Base-by-base conservation (phyloP, 64 coral and sea anemone genomes). In the Montipora cactus region DNA sequence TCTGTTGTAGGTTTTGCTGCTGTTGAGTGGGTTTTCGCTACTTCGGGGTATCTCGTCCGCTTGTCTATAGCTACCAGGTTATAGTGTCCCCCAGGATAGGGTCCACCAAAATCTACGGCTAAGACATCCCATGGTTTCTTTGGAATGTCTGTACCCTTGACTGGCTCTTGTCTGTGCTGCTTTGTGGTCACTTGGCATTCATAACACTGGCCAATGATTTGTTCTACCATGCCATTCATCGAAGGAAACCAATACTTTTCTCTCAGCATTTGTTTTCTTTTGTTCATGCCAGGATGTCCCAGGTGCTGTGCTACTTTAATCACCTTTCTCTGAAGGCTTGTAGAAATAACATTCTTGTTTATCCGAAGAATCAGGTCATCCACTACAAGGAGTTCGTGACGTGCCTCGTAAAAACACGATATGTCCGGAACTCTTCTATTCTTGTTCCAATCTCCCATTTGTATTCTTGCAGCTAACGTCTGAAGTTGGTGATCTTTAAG, bases 241-340 rank as follows among this genome's bases (percentile, higher is more conserved):
- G 21, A 64, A 1, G 88, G 88, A 49, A 90, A 79, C 88, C 88
- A 90, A 59, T 76, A 64, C 74, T 89, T 89, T 12, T 61, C 74
- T 78, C 74, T 78, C 10, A 89, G 75, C 92, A 93, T 88, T 13
- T 93, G 83, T n/a, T 88, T 93, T 67, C 61, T 88, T 50, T 88
- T 93, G 66, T 77, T 67, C 48, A 71, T 88, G 19, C 76, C 28
- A 20, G 81, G 77, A 21, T 88, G 84, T 69, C 64, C 92, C 8
- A 81, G 84, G 78, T 87, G 74, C 76, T 88, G 84, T 19, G 67
- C 77, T 9, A 9, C 64, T n/a, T 80, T 80, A 12, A 71, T 48
- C 8, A 88, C 55, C 47, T 88, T 88, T 64, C 83, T 93, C 76
- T 93, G 84, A 44, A 88, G 44, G 59, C 12, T 81, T 51, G 23